Evolutionary conservation across 2,888 invertebrate species (phyloP), one percentile per base, ranked within the genome.

Genomic region (Acrobeloides nanus): DNA sequence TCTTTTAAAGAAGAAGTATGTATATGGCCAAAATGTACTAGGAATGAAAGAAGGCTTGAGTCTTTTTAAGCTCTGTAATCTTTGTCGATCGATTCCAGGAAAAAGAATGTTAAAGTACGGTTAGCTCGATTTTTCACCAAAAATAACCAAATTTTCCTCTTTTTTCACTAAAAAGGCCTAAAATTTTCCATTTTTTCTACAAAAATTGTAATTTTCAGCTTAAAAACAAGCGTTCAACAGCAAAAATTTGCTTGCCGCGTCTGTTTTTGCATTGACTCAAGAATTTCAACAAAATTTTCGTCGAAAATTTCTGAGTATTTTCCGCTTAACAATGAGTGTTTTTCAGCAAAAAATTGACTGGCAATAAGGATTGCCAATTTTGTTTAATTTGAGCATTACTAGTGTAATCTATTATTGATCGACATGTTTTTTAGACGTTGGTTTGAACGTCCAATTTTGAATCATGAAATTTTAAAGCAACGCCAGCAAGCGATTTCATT

Each of bases 401-500:
- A 12, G 25, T 34, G 34, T 27, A 4, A 23, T 50, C 8, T 49
- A n/a, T n/a, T 40, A 10, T 43, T 57, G 51, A 27, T 10, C 17
- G 27, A 37, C 46, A 20, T 21, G 15, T n/a, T 29, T 10, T 54
- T 31, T 38, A 85, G 85, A 70, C 78, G 81, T 25, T 79, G 85
- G 63, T 79, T 87, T 54, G 79, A 83, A 53, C 82, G 83, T 61
- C 88, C 88, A 0, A 81, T 82, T 0, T 81, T 80, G 39, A 80
- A 86, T 69, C 63, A 81, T 1, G 68, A 74, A 0, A 75, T 80
- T 7, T 75, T 88, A 15, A 75, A 79, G 25, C 79, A 81, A 34
- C 80, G 88, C 8, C 81, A 83, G 49, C 81, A 84, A 56, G 83
- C 84, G 21, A 80, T 88, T 8, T 78, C 80, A 10, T 86, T 82